Base-by-base conservation (phyloP, 2,888 invertebrate species). In the Stenodera caucasica region DNA sequence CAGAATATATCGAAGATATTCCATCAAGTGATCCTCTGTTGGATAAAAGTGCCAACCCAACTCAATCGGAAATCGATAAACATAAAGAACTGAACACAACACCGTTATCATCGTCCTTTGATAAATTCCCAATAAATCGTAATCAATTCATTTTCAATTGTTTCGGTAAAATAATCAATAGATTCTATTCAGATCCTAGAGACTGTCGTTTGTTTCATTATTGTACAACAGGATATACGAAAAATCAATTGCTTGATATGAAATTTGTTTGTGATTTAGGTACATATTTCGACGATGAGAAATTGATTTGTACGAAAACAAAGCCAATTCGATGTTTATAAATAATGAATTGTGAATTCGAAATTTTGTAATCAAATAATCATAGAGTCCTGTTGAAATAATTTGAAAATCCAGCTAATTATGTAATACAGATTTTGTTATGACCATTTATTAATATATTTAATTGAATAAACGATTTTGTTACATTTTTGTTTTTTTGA, bases 141-240 rank as follows among this genome's bases (percentile, higher is more conserved):
- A 33, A 68, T 8, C 65, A 65, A 51, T 77, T 73, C 37, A 79
- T 81, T 26, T 86, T 86, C 73, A 84, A 83, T 64, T 86, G 86
- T 69, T 78, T 84, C 52, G 82, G 83, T 32, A 83, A 81, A 67
- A 78, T 82, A 60, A 77, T 84, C 70, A 82, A 85, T 67, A 80
- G 80, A 60, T 86, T 85, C 73, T 85, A 86, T 70, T 82, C 84
- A 1, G 86, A 86, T 72, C 80, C 81, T 51, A 79, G 83, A 61
- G 85, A 86, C 72, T 86, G 85, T 67, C 80, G 85, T 63, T 75
- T 86, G 65, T 86, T 86, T 70, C 86, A 86, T 71, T 85, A 85
- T 66, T 86, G 86, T 72, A 84, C 85, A 3, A 82, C 82, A n/a
- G 86, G 86, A 11, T 85, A 84, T 69, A 82, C 81, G 23, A 75